Evolutionary conservation across 2,113 vertebrate species (phyloP).

Genomic region (Capra hircus): DNA sequence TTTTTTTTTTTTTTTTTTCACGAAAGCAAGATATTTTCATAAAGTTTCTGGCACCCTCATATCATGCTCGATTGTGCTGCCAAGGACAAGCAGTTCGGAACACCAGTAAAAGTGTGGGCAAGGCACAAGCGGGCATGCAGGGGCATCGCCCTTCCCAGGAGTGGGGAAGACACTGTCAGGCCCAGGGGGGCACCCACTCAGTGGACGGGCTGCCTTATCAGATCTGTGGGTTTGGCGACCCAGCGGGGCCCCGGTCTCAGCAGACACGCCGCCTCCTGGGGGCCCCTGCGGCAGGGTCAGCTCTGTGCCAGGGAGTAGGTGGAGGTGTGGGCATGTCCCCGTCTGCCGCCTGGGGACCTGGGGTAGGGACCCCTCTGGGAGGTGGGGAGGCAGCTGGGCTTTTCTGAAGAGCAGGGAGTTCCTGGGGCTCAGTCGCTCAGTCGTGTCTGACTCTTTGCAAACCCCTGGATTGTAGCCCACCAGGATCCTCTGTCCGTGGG

Average conservation of each 20-base stretch:
- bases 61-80: not conserved
- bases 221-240: not conserved
- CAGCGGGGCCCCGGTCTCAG: not conserved
- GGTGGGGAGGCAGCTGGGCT: not conserved
- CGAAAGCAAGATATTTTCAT: conserved; percentile 41
- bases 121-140: not conserved
- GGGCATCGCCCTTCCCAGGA: not conserved
- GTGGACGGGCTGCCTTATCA: not conserved
- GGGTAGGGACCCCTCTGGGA: not conserved
- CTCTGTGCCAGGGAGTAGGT: not conserved
- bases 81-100: conserved; percentile 37
- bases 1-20: not conserved
- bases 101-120: not conserved
- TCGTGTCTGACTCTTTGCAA: not conserved
- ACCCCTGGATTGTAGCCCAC: not conserved
- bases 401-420: not conserved
- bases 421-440: not conserved
- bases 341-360: not conserved
- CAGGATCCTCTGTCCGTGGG: not conserved
- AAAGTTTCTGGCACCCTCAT: not conserved
- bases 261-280: too few species aligned
- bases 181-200: not conserved
- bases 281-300: not conserved
- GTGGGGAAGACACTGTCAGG: not conserved
- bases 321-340: not conserved